Conservation (phyloP, 1,140 invertebrate species). For the Panagrolaimus sp. region DNA sequence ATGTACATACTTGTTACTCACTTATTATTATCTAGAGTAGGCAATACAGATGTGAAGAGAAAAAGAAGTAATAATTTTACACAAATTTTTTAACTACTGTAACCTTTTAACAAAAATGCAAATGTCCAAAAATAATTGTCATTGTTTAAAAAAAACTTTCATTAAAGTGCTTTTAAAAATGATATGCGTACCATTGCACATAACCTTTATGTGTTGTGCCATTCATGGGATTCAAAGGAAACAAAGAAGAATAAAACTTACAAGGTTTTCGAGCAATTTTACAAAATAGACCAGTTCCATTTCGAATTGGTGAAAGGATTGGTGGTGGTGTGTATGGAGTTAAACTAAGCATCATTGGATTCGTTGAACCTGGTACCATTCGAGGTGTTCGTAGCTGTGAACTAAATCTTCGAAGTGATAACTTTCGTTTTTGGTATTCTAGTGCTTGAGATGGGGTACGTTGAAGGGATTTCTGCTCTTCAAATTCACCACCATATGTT, state of each 20-base stretch:
- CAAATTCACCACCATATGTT: not conserved
- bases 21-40: too few relatives aligned
- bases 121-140: too few relatives aligned
- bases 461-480: not conserved
- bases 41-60: too few relatives aligned
- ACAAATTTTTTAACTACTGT: too few relatives aligned
- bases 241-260: not conserved
- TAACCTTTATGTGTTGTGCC: too few relatives aligned
- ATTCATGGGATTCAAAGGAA: too few relatives aligned
- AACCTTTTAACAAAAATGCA: too few relatives aligned
- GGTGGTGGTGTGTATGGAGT: conserved; percentile 77
- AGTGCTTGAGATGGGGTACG: not conserved
- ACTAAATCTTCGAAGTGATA: not conserved
- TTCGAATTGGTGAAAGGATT: conserved; percentile 77
- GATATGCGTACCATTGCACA: too few relatives aligned
- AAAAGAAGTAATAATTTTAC: too few relatives aligned
- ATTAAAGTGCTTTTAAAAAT: too few relatives aligned
- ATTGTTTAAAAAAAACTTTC: too few relatives aligned
- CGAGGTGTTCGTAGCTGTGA: conserved; percentile 5
- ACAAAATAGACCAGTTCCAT: conserved; percentile 75
- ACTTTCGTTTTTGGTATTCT: not conserved
- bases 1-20: too few relatives aligned
- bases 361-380: not conserved
- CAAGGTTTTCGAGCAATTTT: conserved; percentile 46
- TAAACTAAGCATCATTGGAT: not conserved